Conservation (phyloP, 1,140 invertebrate species). For the Apocrypta bakeri region DNA sequence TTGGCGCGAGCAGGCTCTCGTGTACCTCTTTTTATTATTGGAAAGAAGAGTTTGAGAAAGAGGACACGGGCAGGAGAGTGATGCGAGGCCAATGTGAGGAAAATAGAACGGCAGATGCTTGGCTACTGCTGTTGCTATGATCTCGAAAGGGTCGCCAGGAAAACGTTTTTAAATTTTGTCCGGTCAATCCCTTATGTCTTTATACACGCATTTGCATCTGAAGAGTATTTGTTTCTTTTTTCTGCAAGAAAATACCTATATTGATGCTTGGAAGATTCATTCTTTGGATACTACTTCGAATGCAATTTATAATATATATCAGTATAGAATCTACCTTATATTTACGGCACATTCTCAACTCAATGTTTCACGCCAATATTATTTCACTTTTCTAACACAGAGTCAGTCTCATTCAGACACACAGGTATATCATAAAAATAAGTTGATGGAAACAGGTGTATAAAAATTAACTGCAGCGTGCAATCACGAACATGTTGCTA, state of each 20-base stretch:
- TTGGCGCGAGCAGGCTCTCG: not conserved
- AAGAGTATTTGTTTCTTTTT: not conserved
- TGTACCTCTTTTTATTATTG: slow-evolving; percentile 17
- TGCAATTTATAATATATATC: too few relatives aligned
- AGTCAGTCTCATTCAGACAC: not conserved
- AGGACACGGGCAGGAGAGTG: slow-evolving; percentile 6
- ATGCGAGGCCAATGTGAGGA: slow-evolving; percentile 22
- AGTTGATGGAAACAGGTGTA: not conserved
- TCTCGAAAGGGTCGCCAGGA: not conserved
- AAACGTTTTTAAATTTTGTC: slow-evolving; percentile 18
- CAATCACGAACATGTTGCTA: not conserved
- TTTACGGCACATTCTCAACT: not conserved
- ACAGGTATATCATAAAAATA: not conserved
- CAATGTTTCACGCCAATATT: not conserved
- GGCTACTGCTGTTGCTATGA: not conserved
- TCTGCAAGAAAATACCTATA: too few relatives aligned
- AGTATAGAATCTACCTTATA: too few relatives aligned
- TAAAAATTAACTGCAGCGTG: not conserved
- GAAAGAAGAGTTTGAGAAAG: slow-evolving; percentile 23
- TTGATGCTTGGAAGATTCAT: too few relatives aligned
- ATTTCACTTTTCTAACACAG: not conserved
- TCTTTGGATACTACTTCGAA: too few relatives aligned
- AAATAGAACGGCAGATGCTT: slow-evolving; percentile 21
- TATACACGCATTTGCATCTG: too few relatives aligned
- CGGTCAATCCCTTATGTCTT: not conserved